A percentile compares a stretch with the other conserved stretches of the same genome.
phyloP scores from a whole-genome alignment of 2,113 vertebrate species.

The Microtus montanus region DNA sequence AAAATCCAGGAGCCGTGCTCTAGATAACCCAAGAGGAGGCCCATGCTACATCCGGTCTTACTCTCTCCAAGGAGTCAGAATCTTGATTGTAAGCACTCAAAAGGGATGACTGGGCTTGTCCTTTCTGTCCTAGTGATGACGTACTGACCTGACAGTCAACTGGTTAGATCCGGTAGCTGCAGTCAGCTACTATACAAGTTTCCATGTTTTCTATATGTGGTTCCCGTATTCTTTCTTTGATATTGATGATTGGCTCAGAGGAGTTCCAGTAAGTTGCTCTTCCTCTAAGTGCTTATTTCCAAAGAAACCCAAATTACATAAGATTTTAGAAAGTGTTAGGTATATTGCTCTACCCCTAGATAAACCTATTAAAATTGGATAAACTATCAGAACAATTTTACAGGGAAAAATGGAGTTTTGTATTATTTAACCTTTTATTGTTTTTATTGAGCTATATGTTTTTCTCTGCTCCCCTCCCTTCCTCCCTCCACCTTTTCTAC shows the following conservation, averaged over 20 bases:
- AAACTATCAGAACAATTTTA: not conserved
- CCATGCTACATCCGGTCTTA: not conserved
- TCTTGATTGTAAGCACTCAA: not conserved
- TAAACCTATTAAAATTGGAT: not conserved
- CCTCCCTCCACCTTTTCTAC: too few relatives aligned
- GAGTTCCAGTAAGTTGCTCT: not conserved
- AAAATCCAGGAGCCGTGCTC: not conserved
- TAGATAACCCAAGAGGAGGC: not conserved
- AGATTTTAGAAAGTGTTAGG: slow-evolving; percentile 3
- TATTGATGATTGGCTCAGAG: not conserved
- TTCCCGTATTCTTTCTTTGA: not conserved
- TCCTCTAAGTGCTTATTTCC: not conserved
- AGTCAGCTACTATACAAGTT: not conserved
- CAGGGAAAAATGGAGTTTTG: not conserved
- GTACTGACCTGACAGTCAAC: not conserved
- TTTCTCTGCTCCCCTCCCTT: too few relatives aligned
- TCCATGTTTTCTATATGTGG: not conserved
- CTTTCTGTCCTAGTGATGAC: not conserved
- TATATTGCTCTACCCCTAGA: not conserved
- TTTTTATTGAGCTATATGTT: too few relatives aligned
- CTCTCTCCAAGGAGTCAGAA: not conserved
- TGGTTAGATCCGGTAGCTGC: not conserved
- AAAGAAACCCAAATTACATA: not conserved
- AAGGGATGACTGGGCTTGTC: not conserved
- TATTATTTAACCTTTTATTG: not conserved